Base-by-base conservation (phyloP, 2,113 vertebrate genomes). In the Erythrocercus mccallii region DNA sequence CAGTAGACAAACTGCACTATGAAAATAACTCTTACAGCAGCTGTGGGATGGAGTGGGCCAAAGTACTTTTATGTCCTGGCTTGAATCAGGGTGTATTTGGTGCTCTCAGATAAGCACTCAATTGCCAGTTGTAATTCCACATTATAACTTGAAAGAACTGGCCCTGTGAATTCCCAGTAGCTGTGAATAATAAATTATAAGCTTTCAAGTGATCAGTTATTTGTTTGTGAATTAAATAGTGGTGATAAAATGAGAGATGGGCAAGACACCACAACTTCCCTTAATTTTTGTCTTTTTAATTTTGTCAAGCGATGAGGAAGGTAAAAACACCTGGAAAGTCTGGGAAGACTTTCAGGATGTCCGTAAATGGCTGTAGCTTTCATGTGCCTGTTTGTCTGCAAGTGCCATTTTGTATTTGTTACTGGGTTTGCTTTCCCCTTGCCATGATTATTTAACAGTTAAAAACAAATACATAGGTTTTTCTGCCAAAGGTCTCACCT, bases 11-110 rank as follows among this genome's bases (percentile, higher is more conserved):
- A 94, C 69, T 66, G 56, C 69, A 82, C 77, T 77, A 12, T 94
- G 91, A 95, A 97, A 97, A 87, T 68, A 90, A 89, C 74, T 93
- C 85, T 58, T 81, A 72, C 4, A 88, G 70, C 94, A 96, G 91
- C 88, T 95, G 95, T 80, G 72, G 83, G 86, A 81, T 45, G 69
- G 84, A 95, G 38, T n/a, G 25, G 81, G 86, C 93, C 95, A 95
- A 93, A 92, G 86, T 90, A 93, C 92, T 93, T 95, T 91, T 91
- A 91, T 91, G 72, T 93, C 54, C 78, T 96, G 95, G 86, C 92
- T 91, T 84, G 61, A 90, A 48, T 86, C 76, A 60, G 44, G 18
- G 54, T 72, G 51, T 94, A 30, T 86, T 97, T 91, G 81, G 81
- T 92, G 56, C 56, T 95, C 91, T 54, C 70, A 73, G 61, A 69